A percentile compares a stretch with the other conserved stretches of the same genome.
These are phyloP conservation scores for Macrosteles quadrilineatus DNA, from an alignment of 1,140 invertebrate species.

Conservation along the genomic window DNA sequence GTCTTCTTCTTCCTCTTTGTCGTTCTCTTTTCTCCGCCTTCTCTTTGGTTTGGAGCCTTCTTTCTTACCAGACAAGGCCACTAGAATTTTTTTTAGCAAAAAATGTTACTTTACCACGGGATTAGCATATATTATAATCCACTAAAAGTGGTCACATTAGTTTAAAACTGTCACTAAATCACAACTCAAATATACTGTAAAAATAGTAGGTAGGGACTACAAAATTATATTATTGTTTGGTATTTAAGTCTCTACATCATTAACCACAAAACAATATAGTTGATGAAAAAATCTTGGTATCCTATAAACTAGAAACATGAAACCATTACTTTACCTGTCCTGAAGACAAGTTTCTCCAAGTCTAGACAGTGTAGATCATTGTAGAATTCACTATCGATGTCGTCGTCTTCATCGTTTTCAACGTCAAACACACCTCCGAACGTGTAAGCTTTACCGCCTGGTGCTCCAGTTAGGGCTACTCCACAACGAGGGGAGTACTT, in stretches of 20 bases:
- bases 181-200: too few species aligned
- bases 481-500: conserved; percentile 69
- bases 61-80: conserved; percentile 57
- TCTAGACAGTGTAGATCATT: conserved; percentile 82
- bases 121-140: too few species aligned
- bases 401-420: conserved; percentile 76
- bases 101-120: too few species aligned
- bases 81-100: too few species aligned
- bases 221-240: too few species aligned
- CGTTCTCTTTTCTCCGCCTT: conserved; percentile 51
- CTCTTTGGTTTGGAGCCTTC: conserved; percentile 48
- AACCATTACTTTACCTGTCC: conserved; percentile 16
- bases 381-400: conserved; percentile 75
- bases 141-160: too few species aligned
- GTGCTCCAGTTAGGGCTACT: conserved; percentile 55
- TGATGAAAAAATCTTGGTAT: too few species aligned
- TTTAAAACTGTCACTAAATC: too few species aligned
- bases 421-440: conserved; percentile 77
- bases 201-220: too few species aligned
- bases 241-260: too few species aligned
- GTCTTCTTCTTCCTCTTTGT: conserved; percentile 42
- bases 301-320: too few species aligned
- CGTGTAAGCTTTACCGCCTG: conserved; percentile 64
- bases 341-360: conserved; percentile 53
- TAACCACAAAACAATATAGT: too few species aligned